These are phyloP conservation scores for Pseudochirops cupreus DNA, from an alignment of 2,797 vertebrate species.

Conservation along the genomic window DNA sequence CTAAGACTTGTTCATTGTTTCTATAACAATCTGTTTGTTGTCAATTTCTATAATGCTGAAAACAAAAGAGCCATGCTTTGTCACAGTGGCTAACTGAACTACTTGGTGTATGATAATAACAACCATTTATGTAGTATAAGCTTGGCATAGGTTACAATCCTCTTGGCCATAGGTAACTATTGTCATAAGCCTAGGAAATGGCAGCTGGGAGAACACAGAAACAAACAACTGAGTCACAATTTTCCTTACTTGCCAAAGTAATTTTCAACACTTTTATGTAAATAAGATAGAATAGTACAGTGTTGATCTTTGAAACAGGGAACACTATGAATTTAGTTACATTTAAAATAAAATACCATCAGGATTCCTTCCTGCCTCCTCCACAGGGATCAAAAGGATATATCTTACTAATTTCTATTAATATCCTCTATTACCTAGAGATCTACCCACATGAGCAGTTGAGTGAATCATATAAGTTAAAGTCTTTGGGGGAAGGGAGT, in stretches of 20 bases:
- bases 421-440: slow-evolving; percentile 83
- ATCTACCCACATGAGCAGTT: slow-evolving; percentile 82
- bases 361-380: slow-evolving; percentile 75
- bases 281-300: slow-evolving; percentile 71
- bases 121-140: slow-evolving; percentile 34
- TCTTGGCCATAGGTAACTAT: slow-evolving; percentile 60
- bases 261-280: slow-evolving; percentile 73
- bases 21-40: slow-evolving; percentile 62
- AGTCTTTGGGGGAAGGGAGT: slow-evolving; percentile 78
- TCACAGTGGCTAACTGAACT: slow-evolving; percentile 58
- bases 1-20: slow-evolving; percentile 63
- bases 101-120: slow-evolving; percentile 46
- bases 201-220: slow-evolving; percentile 60
- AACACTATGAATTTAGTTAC: slow-evolving; percentile 76
- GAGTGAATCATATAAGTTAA: slow-evolving; percentile 83
- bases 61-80: slow-evolving; percentile 61
- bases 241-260: slow-evolving; percentile 64
- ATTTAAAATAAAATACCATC: slow-evolving; percentile 72
- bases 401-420: slow-evolving; percentile 83
- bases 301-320: slow-evolving; percentile 74
- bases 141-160: slow-evolving; percentile 63
- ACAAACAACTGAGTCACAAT: slow-evolving; percentile 46
- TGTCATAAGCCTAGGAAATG: slow-evolving; percentile 65
- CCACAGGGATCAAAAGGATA: slow-evolving; percentile 81
- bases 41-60: slow-evolving; percentile 49